Evolutionary conservation across 2,888 invertebrate species (phyloP), one percentile per base, ranked within the genome.

Genomic region (Dasysyrphus albostriatus): DNA sequence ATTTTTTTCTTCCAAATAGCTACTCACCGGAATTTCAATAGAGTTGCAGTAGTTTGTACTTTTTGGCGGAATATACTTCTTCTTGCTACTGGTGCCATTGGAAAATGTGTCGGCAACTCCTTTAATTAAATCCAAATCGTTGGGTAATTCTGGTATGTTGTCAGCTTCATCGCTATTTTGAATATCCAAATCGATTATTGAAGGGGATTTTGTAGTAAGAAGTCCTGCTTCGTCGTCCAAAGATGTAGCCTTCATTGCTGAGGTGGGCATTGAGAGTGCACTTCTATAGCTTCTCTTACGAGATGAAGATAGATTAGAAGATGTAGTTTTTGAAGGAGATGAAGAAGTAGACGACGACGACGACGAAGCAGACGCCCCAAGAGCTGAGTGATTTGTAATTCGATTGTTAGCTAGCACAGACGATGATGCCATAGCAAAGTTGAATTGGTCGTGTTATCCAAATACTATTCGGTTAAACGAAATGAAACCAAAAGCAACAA

Each of bases 211-310:
- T 12, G 80, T 16, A n/a, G 75, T 32, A 8, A 76, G 65, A 39
- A 82, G 73, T 69, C 85, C 85, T 37, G 69, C 61, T 74, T 73
- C 77, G 70, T 85, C 85, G 56, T 85, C 82, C 29, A 82, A 58
- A 39, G 82, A 82, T 67, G 65, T 72, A 39, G 78, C 83, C 63
- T 88, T 88, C 88, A 88, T 88, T 72, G 83, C 69, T 82, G 82
- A 74, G 49, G 90, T 88, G 61, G 91, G 91, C 91, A 91, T 91
- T 61, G 89, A 89, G 85, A 92, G 90, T 61, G 92, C 91, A 83
- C 91, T 90, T 81, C 92, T 91, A 90, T 92, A 92, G 70, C 90
- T 90, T 77, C 92, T 90, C 89, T 92, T 92, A 9, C 92, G 90
- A 88, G 90, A 90, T 76, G 89, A 79, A 56, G 90, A 89, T 32